Evolutionary conservation across 2,888 invertebrate genomes (phyloP).

Genomic region (Amiota communis): DNA sequence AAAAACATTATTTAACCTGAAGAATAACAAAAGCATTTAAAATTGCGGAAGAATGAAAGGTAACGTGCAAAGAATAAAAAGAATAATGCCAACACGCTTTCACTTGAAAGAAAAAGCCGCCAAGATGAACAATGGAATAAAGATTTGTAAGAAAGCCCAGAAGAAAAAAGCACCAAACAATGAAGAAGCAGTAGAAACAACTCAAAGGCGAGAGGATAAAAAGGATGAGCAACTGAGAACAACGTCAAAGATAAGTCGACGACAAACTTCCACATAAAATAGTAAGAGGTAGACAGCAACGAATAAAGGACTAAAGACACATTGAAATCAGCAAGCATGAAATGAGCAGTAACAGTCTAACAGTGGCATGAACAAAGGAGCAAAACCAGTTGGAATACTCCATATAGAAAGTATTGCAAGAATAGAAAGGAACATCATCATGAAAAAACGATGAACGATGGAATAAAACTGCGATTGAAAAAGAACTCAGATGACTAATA

Average conservation of each 20-base stretch:
- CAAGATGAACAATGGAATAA: neutral
- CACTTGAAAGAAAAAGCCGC: neutral
- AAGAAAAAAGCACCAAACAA: neutral
- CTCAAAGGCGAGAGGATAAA: neutral
- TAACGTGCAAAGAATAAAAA: neutral
- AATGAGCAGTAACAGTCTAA: conserved; percentile 44
- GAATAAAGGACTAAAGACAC: conserved; percentile 13
- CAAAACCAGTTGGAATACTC: neutral
- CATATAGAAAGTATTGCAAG: neutral
- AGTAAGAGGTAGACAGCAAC: neutral
- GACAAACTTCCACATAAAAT: conserved; percentile 2
- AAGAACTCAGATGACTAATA: conserved; percentile 24
- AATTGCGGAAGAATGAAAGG: neutral
- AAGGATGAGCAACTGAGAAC: conserved; percentile 3
- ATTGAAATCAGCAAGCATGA: conserved; percentile 44
- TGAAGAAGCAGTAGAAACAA: neutral
- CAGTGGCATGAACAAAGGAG: neutral
- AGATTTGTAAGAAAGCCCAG: neutral
- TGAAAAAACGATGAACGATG: conserved; percentile 1
- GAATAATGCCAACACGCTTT: too few relatives aligned
- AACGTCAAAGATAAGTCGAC: conserved; percentile 19
- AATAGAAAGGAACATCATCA: neutral
- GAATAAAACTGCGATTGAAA: conserved; percentile 9
- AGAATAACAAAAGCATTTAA: neutral
- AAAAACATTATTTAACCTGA: neutral